Conservation (phyloP, 2,888 invertebrate species). For the Caenorhabditis drosophilae region DNA sequence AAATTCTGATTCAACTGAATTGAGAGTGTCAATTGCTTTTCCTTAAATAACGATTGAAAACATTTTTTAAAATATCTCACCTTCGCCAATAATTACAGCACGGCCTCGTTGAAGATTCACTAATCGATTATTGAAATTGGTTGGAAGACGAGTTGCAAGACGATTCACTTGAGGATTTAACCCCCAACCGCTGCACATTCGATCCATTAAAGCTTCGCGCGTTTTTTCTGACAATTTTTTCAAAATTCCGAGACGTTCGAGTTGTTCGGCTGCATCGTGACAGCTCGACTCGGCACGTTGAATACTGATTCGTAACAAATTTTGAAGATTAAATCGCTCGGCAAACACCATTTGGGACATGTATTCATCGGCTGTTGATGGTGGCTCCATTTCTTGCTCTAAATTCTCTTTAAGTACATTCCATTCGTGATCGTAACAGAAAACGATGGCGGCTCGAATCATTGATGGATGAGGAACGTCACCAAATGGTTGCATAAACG, state of each 20-base stretch:
- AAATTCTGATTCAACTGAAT: constrained; percentile 29
- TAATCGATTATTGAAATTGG: constrained; percentile 18
- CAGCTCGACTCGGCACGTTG: constrained; percentile 44
- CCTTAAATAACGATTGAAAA: constrained; percentile 5
- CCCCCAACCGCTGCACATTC: constrained; percentile 48
- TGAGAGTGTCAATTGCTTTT: constrained; percentile 32
- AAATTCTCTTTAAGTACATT: constrained; percentile 38
- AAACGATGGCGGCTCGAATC: constrained; percentile 52
- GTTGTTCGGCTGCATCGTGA: constrained; percentile 20
- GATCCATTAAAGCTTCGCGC: constrained; percentile 31
- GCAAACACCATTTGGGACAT: constrained; percentile 40
- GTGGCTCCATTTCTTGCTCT: constrained; percentile 47
- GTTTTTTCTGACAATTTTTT: constrained; percentile 16
- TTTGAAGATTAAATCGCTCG: constrained; percentile 33
- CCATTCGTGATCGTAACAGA: constrained; percentile 54
- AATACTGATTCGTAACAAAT: constrained; percentile 36
- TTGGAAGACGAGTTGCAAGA: constrained; percentile 29
- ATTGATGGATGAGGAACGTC: constrained; percentile 32
- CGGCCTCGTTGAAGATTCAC: constrained; percentile 30
- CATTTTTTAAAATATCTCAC: background rate
- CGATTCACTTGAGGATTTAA: constrained; percentile 37
- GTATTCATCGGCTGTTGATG: constrained; percentile 33
- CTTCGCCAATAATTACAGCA: constrained; percentile 22
- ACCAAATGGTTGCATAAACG: constrained; percentile 43
- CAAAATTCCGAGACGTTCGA: constrained; percentile 26